Conservation (phyloP, 2,797 vertebrate genomes). For the Danio tinwini region DNA sequence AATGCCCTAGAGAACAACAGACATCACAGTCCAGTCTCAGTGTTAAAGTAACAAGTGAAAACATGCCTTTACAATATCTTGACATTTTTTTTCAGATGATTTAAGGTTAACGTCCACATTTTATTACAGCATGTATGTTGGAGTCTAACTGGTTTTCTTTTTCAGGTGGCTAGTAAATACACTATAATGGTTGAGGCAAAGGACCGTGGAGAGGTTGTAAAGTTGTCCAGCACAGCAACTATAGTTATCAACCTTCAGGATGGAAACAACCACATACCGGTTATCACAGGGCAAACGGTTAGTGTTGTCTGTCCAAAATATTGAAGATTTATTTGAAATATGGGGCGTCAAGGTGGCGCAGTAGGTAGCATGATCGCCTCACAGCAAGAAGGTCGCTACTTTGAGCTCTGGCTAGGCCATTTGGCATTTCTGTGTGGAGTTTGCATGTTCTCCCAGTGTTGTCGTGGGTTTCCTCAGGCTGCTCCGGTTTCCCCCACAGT, state of each 20-base stretch:
- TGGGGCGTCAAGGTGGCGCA: no score
- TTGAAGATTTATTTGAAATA: no score
- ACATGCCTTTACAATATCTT: conserved; percentile 14
- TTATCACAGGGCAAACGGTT: conserved; percentile 67
- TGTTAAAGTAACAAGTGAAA: neutral
- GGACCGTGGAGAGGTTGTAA: conserved; percentile 69
- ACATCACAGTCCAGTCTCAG: neutral
- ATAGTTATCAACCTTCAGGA: conserved; percentile 68
- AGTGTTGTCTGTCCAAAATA: conserved; percentile 1
- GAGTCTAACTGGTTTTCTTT: neutral
- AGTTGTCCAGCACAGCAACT: conserved; percentile 70
- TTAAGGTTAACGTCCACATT: neutral
- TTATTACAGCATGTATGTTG: neutral
- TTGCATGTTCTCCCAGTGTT: no score
- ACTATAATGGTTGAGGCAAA: conserved; percentile 71
- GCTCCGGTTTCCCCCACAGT: no score
- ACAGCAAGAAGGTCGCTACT: neutral
- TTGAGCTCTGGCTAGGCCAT: no score
- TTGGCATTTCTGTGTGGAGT: no score
- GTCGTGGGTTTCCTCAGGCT: no score
- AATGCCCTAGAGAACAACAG: neutral
- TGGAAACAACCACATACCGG: conserved; percentile 70
- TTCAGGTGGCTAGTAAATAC: conserved; percentile 66
- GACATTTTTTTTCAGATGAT: neutral
- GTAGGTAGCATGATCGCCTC: neutral